Evolutionary conservation across 1,140 invertebrate species (phyloP), one percentile per base, ranked within the genome.

Genomic region (Rhyacophila brunnea): DNA sequence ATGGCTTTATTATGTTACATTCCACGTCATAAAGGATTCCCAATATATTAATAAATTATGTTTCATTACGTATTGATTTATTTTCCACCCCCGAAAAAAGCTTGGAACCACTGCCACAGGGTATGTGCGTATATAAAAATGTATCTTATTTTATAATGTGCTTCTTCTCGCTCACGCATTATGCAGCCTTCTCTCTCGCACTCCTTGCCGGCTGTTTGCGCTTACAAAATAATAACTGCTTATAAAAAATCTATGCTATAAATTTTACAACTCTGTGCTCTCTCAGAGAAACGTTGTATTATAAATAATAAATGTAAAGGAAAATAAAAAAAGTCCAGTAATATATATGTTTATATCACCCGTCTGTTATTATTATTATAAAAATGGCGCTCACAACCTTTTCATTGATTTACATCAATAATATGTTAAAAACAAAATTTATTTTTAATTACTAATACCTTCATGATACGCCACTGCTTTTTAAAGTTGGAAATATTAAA

Each of bases 221-320:
- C 53, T 56, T 57, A 62, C 55, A 62, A 62, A 62, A 62, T 62
- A 62, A 62, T 62, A 62, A 62, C 60, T 56, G 53, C 60, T 56
- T 62, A 62, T 58, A 62, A 62, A 62, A 62, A 57, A 62, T 62
- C 54, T 62, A 62, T 53, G 54, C 60, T 62, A 62, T 62, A 62
- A 62, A 62, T 62, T 62, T 62, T 62, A 58, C 49, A 62, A 53
- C 60, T 57, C 54, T 52, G 23, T 28, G 49, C 34, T 57, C 54
- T 62, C 54, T 46, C 60, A 42, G 49, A 53, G 56, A 54, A 62
- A 58, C 49, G 54, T 40, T 44, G 54, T 62, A 62, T 62, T 62
- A 58, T 62, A 62, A 62, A 62, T 62, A 62, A 62, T 56, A 62
- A 62, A 57, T 62, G 53, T 57, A 49, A 62, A 62, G 49, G 59